Percentiles rank a stretch among this genome's conserved stretches.
phyloP scores from a whole-genome alignment of 2,888 invertebrate genomes.

The Allolobophora icterica region DNA sequence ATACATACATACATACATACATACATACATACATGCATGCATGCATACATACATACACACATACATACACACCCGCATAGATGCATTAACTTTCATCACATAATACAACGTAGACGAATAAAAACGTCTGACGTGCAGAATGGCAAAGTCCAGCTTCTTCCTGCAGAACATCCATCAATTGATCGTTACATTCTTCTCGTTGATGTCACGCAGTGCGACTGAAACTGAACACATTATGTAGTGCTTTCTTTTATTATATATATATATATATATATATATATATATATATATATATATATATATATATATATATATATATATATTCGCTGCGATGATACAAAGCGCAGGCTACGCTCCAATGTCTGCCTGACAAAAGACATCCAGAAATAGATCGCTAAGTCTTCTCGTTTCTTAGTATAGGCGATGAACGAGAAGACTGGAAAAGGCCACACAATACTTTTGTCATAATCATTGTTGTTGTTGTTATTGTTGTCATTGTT shows the following conservation, averaged over 20 bases:
- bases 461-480: too few species aligned
- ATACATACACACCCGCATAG: slow-evolving; percentile 19
- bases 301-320: too few species aligned
- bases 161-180: too few species aligned
- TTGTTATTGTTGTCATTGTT: too few species aligned
- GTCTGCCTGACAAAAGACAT: not conserved
- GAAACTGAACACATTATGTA: not conserved
- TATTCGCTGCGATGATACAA: not conserved
- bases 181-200: not conserved
- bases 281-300: too few species aligned
- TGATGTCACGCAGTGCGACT: not conserved
- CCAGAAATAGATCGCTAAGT: not conserved
- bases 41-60: slow-evolving; percentile 25
- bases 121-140: too few species aligned
- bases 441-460: not conserved
- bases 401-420: too few species aligned
- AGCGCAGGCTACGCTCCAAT: not conserved
- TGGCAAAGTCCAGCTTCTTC: too few species aligned
- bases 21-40: slow-evolving; percentile 27
- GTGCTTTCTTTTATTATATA: not conserved
- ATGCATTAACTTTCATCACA: not conserved
- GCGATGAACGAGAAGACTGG: not conserved
- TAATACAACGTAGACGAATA: too few species aligned
- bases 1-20: slow-evolving; percentile 29
- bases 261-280: too few species aligned